Base-by-base conservation (phyloP, 2,113 vertebrate genomes). In the Copsychus sechellarum region DNA sequence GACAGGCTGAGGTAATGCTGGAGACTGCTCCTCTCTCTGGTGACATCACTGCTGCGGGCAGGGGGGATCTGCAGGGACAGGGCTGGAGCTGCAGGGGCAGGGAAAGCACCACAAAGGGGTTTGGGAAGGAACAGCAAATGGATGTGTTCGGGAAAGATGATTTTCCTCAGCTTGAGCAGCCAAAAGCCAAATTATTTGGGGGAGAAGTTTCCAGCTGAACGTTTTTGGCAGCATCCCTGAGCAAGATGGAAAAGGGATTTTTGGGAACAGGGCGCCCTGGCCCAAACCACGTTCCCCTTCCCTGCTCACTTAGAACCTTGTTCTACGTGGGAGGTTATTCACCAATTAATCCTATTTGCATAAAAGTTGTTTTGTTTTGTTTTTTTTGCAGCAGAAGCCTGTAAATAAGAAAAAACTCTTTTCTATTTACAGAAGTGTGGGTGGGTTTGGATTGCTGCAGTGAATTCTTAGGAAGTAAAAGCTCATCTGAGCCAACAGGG, bases 1-100 rank as follows among this genome's bases (percentile, higher is more conserved):
- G 94, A 78, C 90, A 18, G 97, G 60, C 77, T 97, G 98, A 98
- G 72, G 96, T 98, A 90, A 96, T 92, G 91, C 87, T 97, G 97
- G 97, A 96, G 97, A 92, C 86, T n/a, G 65, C 86, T 92, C 67
- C 42, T 47, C 80, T 96, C 80, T 93, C 92, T 13, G 9, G 72
- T 97, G 97, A 98, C 94, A 91, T 97, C 97, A 97, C 70, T 62
- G 93, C 86, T 24, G 56, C 87, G 92, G 95, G 96, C 92, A 58
- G 86, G 20, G 18, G 5, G 72, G 25, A 64, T 90, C 92, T 91
- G 66, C 62, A 23, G 88, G 61, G 78, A 72, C 42, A 3, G 17
- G 87, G 22, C 77, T 13, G 12, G 77, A 61, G 54, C 56, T 88
- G 56, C 40, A 8, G 79, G 95, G 92, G 70, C 57, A 56, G 83